Evolutionary conservation across 2,888 invertebrate species (phyloP).

Genomic region (Aelia acuminata): DNA sequence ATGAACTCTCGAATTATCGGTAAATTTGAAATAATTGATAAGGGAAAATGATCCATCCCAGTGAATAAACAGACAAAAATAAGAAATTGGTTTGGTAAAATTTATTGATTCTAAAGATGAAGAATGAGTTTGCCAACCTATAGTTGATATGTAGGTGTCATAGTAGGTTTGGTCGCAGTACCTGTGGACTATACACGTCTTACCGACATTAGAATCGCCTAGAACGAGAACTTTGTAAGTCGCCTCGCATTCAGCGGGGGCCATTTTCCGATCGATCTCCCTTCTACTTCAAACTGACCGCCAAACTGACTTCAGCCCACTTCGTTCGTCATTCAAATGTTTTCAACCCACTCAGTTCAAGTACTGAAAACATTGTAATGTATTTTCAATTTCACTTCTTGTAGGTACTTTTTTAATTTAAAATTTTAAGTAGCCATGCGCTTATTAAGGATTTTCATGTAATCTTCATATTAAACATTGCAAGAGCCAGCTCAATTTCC

Average conservation of each 20-base stretch:
- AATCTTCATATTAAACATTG: no score
- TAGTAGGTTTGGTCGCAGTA: conserved; percentile 92
- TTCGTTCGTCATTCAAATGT: no score
- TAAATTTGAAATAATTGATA: not conserved
- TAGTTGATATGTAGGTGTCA: conserved; percentile 91
- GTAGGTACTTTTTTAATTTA: not conserved
- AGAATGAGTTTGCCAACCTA: conserved; percentile 73
- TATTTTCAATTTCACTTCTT: not conserved
- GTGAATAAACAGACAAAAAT: not conserved
- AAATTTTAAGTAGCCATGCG: not conserved
- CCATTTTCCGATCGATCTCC: conserved; percentile 62
- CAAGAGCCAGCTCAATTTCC: no score
- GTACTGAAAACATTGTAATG: not conserved
- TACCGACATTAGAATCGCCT: conserved; percentile 91
- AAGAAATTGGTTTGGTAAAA: not conserved
- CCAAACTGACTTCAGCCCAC: not conserved
- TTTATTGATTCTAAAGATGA: not conserved
- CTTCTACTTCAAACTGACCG: conserved; percentile 15
- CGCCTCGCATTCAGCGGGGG: conserved; percentile 81
- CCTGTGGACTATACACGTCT: conserved; percentile 91
- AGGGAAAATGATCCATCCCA: not conserved
- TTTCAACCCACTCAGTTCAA: not conserved
- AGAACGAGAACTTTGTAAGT: conserved; percentile 89
- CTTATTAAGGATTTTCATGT: no score
- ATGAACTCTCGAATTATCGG: not conserved